These are phyloP conservation scores for Trochalopteron elliotii DNA, from an alignment of 2,113 vertebrate species.

Conservation along the genomic window DNA sequence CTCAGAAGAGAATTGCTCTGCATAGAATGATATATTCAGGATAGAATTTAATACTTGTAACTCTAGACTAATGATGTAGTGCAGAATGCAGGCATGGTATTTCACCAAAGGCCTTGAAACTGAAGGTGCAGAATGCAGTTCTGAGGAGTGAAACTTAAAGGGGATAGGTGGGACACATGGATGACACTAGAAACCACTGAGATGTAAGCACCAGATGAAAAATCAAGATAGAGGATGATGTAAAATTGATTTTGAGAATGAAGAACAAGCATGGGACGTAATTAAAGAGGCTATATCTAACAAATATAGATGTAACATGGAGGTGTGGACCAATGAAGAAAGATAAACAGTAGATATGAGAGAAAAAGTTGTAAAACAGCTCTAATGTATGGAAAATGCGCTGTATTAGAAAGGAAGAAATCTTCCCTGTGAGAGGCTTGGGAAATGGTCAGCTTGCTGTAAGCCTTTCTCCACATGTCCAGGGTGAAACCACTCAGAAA, in stretches of 20 bases:
- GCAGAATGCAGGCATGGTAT: background rate
- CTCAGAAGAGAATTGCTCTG: background rate
- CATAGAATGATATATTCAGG: background rate
- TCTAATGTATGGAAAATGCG: background rate
- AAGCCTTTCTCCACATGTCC: background rate
- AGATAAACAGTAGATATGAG: background rate
- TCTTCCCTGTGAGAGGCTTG: background rate
- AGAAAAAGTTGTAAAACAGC: background rate
- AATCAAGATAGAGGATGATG: rapidly evolving
- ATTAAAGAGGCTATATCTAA: background rate
- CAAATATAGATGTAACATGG: background rate
- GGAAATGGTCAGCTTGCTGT: background rate
- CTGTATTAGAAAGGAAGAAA: background rate
- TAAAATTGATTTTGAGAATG: background rate
- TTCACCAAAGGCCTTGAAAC: background rate
- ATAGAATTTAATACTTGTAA: background rate
- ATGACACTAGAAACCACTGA: background rate
- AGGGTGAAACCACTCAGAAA: background rate
- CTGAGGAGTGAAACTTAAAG: background rate
- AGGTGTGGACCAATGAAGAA: background rate
- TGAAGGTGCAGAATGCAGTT: background rate
- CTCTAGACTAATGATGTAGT: background rate
- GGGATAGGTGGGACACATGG: background rate
- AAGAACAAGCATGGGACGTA: background rate
- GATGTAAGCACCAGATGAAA: background rate